Evolutionary conservation across 1,140 invertebrate genomes (phyloP), one percentile per base, ranked within the genome.

Genomic region (Dreissena polymorpha): DNA sequence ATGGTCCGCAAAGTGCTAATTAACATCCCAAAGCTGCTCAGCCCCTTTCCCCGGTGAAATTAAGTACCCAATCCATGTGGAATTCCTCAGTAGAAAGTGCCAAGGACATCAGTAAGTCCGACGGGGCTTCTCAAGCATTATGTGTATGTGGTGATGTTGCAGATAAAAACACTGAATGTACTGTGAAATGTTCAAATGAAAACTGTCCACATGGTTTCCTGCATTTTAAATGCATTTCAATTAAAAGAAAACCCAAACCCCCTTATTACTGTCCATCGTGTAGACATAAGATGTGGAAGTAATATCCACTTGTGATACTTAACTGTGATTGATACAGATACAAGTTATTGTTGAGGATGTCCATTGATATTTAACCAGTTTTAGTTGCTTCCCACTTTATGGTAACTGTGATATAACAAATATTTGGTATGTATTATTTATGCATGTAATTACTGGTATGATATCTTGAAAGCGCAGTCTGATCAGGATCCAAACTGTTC

Each of bases 1-100:
- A 83, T 84, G 16, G 73, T 78, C 6, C 51, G 79, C 10, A 82
- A 76, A n/a, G 0, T 70, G 21, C 50, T 77, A 63, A 6, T 65
- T 25, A 49, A 72, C 16, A 10, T 18, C 51, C 12, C 8, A 63
- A 18, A 63, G 10, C 23, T 63, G 57, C 23, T 63, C 23, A n/a
- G 23, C 57, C 23, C 18, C 57, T 63, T 23, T 63, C 18, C 57
- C 57, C 2, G 2, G 2, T n/a, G 57, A 63, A 63, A 63, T 5
- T 23, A 63, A 63, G 57, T n/a, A 12, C 18, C 12, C 23, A 2
- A 63, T n/a, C 18, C 57, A 63, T 63, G 23, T n/a, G 57, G n/a
- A n/a, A n/a, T n/a, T n/a, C n/a, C n/a, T n/a, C n/a, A n/a, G n/a
- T n/a, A n/a, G n/a, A n/a, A n/a, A n/a, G n/a, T n/a, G n/a, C n/a